Base-by-base conservation (phyloP, 2,888 invertebrate genomes). In the Dexiosoma caninum region DNA sequence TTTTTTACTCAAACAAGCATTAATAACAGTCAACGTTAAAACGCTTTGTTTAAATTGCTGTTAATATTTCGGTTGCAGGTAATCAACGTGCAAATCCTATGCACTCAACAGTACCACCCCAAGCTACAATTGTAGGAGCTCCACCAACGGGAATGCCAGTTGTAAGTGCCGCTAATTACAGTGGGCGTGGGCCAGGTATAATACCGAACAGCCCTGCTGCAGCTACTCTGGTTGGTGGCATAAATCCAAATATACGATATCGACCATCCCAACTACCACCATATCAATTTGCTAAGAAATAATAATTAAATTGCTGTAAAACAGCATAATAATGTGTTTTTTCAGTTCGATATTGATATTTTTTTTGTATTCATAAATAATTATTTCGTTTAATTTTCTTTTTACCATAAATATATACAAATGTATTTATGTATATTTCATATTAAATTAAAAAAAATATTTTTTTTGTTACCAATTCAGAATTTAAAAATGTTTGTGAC, bases 241-340 rank as follows among this genome's bases (percentile, higher is more conserved):
- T 84, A 35, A 84, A 83, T 70, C 87, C 85, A 16, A 86, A 86
- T 76, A 84, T 88, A 81, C 86, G 89, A 72, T 88, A 88, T 84
- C 88, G 89, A 82, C 84, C 84, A 83, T 85, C 86, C 80, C 81
- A 81, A 83, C 85, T 78, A 85, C 87, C 78, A 78, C 84, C 89
- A 55, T 89, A 89, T 85, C 87, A 87, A 76, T 89, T 87, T 84
- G 85, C 88, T 53, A 89, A 88, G 82, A 88, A 88, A 88, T 88
- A 88, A 88, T 84, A 27, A 55, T 42, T 67, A 16, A 66, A 71
- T 46, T 59, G 69, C 72, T 81, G 59, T 76, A 62, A 37, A 67
- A 76, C 57, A 69, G 64, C 64, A 57, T 19, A 66, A 30, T n/a
- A 59, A 74, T 71, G 19, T 67, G 59, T 53, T 67, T 59, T 55